Evolutionary conservation across 2,888 invertebrate species (phyloP), one percentile per base, ranked within the genome.

Genomic region (Tipula unca): DNA sequence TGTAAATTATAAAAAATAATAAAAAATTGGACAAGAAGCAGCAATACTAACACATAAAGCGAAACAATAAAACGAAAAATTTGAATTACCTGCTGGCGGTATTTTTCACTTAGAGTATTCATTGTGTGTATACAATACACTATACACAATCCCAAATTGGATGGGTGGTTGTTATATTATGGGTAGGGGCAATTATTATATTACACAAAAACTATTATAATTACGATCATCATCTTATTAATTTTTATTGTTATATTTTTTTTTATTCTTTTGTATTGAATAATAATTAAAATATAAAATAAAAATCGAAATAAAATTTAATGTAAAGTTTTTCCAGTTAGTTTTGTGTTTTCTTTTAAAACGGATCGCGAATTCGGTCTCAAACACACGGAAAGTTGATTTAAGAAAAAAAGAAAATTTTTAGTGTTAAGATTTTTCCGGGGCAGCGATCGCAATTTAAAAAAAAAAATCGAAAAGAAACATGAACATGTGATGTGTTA

Each of bases 311-410:
- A 54, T 54, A 54, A 54, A 69, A 69, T 25, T 69, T 25, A 25
- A 25, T 69, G 69, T 69, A 69, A 69, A 69, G 25, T 69, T 69
- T 69, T 69, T 69, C 69, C 69, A 69, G 69, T 69, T 69, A 69
- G 69, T 69, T 69, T 69, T 69, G 69, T 69, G 69, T 69, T 69
- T 69, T 69, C 69, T 69, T 69, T 69, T 69, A 69, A 69, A 69
- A 69, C 69, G 69, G 69, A 69, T 69, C 69, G 69, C 69, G 69
- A 69, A 10, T 69, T 69, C 25, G 25, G 69, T 69, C 69, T 25
- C 25, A 5, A 20, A 25, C 20, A 25, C 25, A 69, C 25, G 69
- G 69, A 69, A 69, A 69, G 25, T 25, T 69, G 48, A 69, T 25
- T 54, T 54, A n/a, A 48, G 17, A 54, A 54, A 3, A 54, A 17